Evolutionary conservation across 2,888 invertebrate species (phyloP).

Genomic region (Mythimna impura): DNA sequence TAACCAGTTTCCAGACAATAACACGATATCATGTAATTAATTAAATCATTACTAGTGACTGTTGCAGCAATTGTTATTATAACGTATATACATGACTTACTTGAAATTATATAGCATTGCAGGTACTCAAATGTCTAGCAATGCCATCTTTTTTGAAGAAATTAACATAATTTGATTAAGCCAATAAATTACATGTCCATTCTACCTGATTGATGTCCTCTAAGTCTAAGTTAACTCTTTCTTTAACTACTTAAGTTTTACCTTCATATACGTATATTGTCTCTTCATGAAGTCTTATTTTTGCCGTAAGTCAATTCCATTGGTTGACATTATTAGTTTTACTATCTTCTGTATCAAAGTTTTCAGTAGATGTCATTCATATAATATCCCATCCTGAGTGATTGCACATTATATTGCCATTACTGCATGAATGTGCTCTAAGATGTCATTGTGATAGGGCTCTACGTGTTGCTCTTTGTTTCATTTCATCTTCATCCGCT

Average conservation of each 20-base stretch:
- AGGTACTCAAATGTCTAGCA: no score
- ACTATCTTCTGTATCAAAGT: background rate
- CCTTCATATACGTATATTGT: no score
- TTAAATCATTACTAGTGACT: conserved; percentile 4
- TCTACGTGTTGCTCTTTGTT: conserved; percentile 23
- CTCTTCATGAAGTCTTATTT: background rate
- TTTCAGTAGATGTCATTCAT: background rate
- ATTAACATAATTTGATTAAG: background rate
- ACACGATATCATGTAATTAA: conserved; percentile 6
- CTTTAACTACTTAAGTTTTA: background rate
- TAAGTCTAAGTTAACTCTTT: no score
- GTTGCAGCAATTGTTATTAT: background rate
- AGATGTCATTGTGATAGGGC: background rate
- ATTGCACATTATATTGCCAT: background rate
- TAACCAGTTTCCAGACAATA: conserved; percentile 22
- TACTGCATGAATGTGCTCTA: background rate
- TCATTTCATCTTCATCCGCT: conserved; percentile 21
- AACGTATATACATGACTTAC: background rate
- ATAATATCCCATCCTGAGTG: background rate
- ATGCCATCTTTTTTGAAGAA: background rate
- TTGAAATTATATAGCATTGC: background rate
- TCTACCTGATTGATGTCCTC: background rate
- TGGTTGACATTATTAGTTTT: background rate
- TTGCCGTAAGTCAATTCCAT: background rate
- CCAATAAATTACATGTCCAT: background rate